Conservation (phyloP, 2,797 vertebrate species). For the Tokudaia tokunoshimensis region DNA sequence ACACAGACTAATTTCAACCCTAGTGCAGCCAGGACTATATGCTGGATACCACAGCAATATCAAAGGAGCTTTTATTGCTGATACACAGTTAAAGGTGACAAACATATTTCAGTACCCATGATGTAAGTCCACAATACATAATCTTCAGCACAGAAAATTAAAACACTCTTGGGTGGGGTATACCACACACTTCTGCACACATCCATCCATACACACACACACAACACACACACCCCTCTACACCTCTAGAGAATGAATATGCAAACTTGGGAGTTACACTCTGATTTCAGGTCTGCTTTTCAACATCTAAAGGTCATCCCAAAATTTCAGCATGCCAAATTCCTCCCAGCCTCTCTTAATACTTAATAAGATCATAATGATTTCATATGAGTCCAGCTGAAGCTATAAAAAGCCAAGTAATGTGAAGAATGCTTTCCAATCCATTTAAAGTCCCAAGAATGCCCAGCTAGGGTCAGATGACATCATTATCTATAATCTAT, state of each 20-base stretch:
- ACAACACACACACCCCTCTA: neutral
- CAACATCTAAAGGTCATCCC: conserved; percentile 45
- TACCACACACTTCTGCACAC: neutral
- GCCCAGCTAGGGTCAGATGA: conserved; percentile 50
- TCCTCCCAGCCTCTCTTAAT: conserved; percentile 68
- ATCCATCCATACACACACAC: neutral
- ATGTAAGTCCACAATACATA: neutral
- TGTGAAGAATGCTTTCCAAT: conserved; percentile 60
- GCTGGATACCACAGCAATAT: neutral
- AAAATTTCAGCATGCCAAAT: conserved; percentile 56
- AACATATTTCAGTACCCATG: neutral
- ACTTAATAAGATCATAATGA: conserved; percentile 80
- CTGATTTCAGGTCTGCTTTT: conserved; percentile 11
- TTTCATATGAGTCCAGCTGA: conserved; percentile 69
- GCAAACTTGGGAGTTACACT: neutral
- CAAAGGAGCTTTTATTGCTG: neutral
- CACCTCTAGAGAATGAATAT: neutral
- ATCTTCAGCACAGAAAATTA: neutral
- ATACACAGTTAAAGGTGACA: neutral
- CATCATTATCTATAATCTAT: conserved; percentile 75
- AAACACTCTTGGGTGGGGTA: neutral
- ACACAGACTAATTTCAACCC: neutral
- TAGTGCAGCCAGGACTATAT: neutral
- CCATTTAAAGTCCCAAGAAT: conserved; percentile 72
- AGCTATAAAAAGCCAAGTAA: conserved; percentile 79